phyloP scores from a whole-genome alignment of 2,113 vertebrate genomes.

The Corythornis vintsioides region DNA sequence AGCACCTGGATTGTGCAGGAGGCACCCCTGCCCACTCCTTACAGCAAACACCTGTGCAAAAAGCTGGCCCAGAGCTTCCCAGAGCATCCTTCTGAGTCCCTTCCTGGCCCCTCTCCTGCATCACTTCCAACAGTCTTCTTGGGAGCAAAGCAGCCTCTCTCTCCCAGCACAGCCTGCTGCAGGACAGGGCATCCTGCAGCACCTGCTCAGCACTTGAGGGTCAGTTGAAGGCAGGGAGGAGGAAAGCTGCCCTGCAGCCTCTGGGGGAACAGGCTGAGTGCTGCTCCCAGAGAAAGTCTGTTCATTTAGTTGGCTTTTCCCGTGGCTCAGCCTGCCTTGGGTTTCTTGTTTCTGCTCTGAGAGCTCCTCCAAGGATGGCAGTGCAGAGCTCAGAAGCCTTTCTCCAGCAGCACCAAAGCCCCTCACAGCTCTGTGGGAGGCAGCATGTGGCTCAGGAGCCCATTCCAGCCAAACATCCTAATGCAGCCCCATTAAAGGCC shows the following conservation, averaged over 20 bases:
- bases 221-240: not conserved
- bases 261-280: not conserved
- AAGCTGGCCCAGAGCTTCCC: not conserved
- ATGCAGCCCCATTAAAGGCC: not conserved
- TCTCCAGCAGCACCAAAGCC: not conserved
- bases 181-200: no score
- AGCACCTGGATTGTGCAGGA: not conserved
- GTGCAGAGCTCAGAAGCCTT: not conserved
- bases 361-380: not conserved
- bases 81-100: not conserved
- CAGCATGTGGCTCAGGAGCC: not conserved
- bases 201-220: no score
- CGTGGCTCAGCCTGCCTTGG: not conserved
- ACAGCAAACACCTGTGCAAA: not conserved
- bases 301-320: not conserved
- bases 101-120: not conserved
- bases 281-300: not conserved
- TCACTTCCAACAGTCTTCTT: not conserved
- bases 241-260: not conserved
- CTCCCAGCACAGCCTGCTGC: not conserved
- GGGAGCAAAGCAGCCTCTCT: fast-evolving
- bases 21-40: not conserved
- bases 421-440: not conserved
- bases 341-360: not conserved
- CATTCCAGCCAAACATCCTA: not conserved